Conservation (phyloP, 2,113 vertebrate species). For the Callionymus lyra region DNA sequence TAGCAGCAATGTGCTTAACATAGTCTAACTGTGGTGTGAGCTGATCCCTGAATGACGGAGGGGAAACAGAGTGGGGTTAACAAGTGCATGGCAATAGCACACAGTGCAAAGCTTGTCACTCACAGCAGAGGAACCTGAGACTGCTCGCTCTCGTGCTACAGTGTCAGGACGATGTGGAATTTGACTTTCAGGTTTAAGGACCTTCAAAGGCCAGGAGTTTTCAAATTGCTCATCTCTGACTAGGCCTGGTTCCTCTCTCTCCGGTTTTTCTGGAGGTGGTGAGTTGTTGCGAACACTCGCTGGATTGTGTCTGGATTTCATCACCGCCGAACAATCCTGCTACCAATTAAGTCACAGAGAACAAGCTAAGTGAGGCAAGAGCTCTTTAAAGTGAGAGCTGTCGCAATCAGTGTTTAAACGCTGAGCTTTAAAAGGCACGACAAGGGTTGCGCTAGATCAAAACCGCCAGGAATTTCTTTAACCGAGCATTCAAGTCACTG, state of each 20-base stretch:
- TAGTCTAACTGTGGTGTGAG: conserved; percentile 33
- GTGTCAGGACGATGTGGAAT: conserved; percentile 55
- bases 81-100: conserved; percentile 52
- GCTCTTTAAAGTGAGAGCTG: conserved; percentile 55
- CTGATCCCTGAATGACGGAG: conserved; percentile 47
- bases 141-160: conserved; percentile 26
- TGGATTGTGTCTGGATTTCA: conserved; percentile 62
- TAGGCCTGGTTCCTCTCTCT: conserved; percentile 44
- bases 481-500: conserved; percentile 21
- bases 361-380: conserved; percentile 58
- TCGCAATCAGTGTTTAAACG: conserved; percentile 46
- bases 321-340: conserved; percentile 52
- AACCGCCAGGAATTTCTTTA: conserved; percentile 28
- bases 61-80: conserved; percentile 52
- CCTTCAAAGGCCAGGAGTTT: conserved; percentile 31
- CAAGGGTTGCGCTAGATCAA: conserved; percentile 41
- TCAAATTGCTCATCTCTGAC: conserved; percentile 23
- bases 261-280: conserved; percentile 24
- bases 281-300: conserved; percentile 24
- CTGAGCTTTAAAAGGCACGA: conserved; percentile 47
- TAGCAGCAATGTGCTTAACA: conserved; percentile 47
- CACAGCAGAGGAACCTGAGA: conserved; percentile 30
- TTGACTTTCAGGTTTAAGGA: conserved; percentile 49
- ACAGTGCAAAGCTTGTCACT: conserved; percentile 50
- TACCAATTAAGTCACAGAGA: conserved; percentile 51